phyloP scores from a whole-genome alignment of 1,140 invertebrate genomes.

The Musca domestica region DNA sequence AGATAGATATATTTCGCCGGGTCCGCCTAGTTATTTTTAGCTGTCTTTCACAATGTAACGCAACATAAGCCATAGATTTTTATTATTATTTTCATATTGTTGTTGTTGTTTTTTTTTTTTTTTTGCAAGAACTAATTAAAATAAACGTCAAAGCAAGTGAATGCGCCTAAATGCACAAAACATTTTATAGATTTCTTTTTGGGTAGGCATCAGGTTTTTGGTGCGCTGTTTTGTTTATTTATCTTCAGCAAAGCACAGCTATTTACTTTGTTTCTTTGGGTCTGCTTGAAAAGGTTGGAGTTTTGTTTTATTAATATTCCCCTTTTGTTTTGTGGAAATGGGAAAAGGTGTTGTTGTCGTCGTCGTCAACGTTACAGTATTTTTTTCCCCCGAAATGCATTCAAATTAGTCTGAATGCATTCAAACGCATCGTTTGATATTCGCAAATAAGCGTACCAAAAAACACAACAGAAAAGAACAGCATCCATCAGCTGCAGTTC shows the following conservation, averaged over 20 bases:
- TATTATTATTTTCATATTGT: neutral
- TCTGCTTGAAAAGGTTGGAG: neutral
- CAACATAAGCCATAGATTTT: conserved; percentile 23
- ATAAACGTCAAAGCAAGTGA: conserved; percentile 29
- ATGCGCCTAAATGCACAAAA: conserved; percentile 28
- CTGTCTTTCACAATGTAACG: conserved; percentile 24
- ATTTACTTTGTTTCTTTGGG: neutral
- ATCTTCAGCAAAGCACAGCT: neutral
- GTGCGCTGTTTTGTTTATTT: neutral
- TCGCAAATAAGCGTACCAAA: neutral
- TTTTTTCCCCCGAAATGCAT: neutral
- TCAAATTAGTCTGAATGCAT: conserved; percentile 8
- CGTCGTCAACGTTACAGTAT: neutral
- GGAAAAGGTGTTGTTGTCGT: neutral
- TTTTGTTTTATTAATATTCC: neutral
- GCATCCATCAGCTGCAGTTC: neutral
- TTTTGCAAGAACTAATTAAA: conserved; percentile 29
- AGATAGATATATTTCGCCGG: neutral
- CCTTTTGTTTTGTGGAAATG: too few species aligned
- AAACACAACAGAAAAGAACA: neutral
- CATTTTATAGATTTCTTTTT: conserved; percentile 11
- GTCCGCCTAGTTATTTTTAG: neutral
- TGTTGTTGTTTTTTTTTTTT: conserved; percentile 7
- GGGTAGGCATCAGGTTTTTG: neutral
- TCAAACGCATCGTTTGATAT: conserved; percentile 24